These are phyloP conservation scores for Anser brachyrhynchus DNA, from an alignment of 2,113 vertebrate species.

Conservation along the genomic window DNA sequence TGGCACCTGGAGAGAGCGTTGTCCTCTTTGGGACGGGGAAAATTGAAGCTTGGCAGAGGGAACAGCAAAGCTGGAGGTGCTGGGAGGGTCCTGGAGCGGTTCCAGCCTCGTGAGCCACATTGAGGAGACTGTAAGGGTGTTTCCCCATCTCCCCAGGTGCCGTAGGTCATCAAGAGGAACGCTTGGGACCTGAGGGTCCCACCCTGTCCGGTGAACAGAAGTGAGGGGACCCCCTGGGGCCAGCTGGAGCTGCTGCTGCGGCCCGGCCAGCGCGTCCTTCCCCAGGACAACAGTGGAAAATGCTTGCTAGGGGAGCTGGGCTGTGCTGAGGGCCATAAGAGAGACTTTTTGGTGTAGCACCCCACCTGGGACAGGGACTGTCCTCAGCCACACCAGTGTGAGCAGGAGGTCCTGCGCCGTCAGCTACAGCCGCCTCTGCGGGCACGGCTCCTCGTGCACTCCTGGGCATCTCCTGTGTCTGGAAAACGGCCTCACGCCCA, in stretches of 20 bases:
- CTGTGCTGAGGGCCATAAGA: fast-evolving
- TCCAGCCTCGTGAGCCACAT: fast-evolving
- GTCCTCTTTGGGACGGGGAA: fast-evolving
- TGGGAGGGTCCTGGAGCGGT: not conserved
- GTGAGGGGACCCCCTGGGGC: not conserved
- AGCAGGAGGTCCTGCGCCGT: not conserved
- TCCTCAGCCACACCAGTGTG: not conserved
- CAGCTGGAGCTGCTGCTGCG: not conserved
- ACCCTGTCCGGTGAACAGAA: fast-evolving
- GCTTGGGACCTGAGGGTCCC: not conserved
- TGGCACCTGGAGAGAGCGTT: not conserved
- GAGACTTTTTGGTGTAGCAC: fast-evolving
- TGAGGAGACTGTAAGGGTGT: fast-evolving
- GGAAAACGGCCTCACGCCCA: fast-evolving
- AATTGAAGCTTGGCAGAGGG: fast-evolving
- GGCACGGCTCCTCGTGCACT: not conserved
- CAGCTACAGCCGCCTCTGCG: not conserved
- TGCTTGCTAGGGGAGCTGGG: fast-evolving
- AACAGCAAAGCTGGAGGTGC: not conserved
- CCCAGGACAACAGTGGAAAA: fast-evolving
- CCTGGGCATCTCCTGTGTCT: too few relatives aligned
- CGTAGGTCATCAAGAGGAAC: fast-evolving
- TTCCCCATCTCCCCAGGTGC: fast-evolving
- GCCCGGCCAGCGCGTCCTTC: not conserved
- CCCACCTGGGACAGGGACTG: fast-evolving